Conservation (phyloP, 2,113 vertebrate species). For the Chionomys nivalis region DNA sequence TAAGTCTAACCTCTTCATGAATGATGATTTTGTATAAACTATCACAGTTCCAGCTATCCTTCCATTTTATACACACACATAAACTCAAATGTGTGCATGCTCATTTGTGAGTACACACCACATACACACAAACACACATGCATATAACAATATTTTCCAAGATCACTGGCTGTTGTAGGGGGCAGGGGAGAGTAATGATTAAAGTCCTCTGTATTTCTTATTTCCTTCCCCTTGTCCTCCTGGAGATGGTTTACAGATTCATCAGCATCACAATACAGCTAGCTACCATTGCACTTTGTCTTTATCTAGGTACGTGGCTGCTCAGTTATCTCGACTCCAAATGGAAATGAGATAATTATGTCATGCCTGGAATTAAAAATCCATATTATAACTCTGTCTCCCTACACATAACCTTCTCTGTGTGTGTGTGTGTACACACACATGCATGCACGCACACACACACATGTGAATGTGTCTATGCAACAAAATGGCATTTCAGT, state of each 20-base stretch:
- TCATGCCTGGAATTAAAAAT: background rate
- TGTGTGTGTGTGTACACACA: background rate
- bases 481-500: background rate
- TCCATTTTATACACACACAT: background rate
- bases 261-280: background rate
- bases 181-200: background rate
- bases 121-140: background rate
- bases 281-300: background rate
- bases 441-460: too few species aligned
- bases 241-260: background rate
- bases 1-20: background rate
- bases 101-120: background rate
- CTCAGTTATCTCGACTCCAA: background rate
- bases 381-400: background rate
- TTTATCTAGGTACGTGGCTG: background rate
- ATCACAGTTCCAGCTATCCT: background rate
- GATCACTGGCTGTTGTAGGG: background rate
- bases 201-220: too few species aligned
- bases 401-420: background rate
- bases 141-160: background rate
- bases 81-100: background rate
- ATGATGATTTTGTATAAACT: background rate
- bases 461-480: too few species aligned
- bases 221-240: background rate
- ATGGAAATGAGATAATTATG: background rate